Conservation (phyloP, 2,797 vertebrate genomes). For the Artibeus lituratus region DNA sequence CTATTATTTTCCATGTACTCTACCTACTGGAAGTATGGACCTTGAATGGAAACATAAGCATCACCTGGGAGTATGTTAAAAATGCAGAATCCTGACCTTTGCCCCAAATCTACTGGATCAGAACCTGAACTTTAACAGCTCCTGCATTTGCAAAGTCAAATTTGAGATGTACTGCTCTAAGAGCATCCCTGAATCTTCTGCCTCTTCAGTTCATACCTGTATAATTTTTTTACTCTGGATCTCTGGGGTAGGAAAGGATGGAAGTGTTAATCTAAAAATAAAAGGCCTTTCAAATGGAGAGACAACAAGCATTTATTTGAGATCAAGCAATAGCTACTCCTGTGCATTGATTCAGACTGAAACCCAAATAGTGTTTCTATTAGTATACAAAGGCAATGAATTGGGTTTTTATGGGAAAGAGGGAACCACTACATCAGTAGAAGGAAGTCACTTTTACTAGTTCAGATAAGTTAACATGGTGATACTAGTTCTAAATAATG, state of each 20-base stretch:
- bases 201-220: background rate
- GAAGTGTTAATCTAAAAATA: background rate
- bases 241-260: background rate
- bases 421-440: background rate
- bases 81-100: background rate
- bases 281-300: background rate
- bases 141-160: background rate
- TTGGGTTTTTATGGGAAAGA: background rate
- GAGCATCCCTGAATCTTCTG: background rate
- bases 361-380: background rate
- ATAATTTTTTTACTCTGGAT: background rate
- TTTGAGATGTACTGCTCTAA: background rate
- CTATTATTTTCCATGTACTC: fast-evolving
- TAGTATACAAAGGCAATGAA: background rate
- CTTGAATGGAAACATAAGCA: too few species aligned
- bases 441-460: background rate
- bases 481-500: background rate
- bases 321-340: background rate
- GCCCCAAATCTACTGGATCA: background rate
- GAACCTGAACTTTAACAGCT: background rate
- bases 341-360: background rate
- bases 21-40: fast-evolving
- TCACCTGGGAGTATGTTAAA: background rate
- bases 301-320: background rate
- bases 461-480: background rate